phyloP scores from a whole-genome alignment of 2,888 invertebrate genomes.

The Leptinotarsa peninsularis region DNA sequence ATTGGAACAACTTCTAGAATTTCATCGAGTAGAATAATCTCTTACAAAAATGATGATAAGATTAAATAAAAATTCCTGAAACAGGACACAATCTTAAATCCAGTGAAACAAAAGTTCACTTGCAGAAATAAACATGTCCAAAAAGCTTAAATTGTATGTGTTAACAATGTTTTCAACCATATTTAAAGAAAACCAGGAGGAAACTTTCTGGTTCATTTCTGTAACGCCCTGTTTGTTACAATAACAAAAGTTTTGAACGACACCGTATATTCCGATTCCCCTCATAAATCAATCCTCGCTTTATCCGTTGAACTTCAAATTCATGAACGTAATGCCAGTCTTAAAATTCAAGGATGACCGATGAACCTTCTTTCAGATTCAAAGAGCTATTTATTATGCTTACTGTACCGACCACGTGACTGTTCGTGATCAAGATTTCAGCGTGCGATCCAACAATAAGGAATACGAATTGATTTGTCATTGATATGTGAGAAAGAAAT shows the following conservation, averaged over 20 bases:
- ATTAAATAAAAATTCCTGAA: too few species aligned
- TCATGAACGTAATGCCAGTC: conserved; percentile 5
- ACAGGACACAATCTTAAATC: too few species aligned
- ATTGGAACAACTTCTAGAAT: too few species aligned
- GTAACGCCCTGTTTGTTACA: neutral
- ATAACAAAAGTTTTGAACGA: neutral
- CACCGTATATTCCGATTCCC: neutral
- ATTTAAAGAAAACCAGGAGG: too few species aligned
- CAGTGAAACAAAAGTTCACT: too few species aligned
- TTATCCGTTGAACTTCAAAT: neutral
- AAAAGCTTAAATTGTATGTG: too few species aligned
- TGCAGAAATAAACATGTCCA: too few species aligned
- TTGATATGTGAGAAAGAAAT: conserved; percentile 15
- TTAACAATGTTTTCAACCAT: too few species aligned
- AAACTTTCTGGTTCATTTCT: neutral
- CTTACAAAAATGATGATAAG: too few species aligned
- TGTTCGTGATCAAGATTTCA: conserved; percentile 15
- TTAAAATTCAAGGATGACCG: conserved; percentile 50
- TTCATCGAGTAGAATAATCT: too few species aligned
- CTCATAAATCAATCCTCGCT: neutral
- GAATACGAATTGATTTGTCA: conserved; percentile 9
- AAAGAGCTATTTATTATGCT: conserved; percentile 40
- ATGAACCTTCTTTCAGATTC: conserved; percentile 46
- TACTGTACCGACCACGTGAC: conserved; percentile 39
- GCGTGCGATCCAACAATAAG: neutral